phyloP scores from a whole-genome alignment of 2,113 vertebrate genomes.

The Plectropomus leopardus region DNA sequence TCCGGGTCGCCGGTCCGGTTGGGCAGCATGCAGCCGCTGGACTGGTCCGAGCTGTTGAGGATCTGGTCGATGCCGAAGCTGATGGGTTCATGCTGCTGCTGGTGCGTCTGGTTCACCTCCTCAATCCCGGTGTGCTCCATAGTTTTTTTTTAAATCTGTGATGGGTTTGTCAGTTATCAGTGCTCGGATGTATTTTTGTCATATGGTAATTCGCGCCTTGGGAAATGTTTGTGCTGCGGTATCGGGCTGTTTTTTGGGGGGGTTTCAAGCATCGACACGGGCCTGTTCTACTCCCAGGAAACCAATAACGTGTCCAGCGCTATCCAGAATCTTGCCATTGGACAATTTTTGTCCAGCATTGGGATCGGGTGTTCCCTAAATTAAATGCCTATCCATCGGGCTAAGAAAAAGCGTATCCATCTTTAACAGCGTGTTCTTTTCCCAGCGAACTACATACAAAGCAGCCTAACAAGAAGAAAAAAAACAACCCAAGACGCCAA shows the following conservation, averaged over 20 bases:
- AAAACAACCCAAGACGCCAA: constrained; percentile 18
- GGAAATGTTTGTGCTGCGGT: constrained; percentile 40
- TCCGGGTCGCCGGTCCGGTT: constrained; percentile 87
- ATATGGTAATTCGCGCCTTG: constrained; percentile 25
- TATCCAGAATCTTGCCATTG: constrained; percentile 74
- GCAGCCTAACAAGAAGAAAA: constrained; percentile 21
- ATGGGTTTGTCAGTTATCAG: constrained; percentile 29
- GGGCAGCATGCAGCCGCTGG: constrained; percentile 85
- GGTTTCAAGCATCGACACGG: constrained; percentile 61
- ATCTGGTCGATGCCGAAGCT: constrained; percentile 96
- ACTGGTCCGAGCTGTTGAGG: constrained; percentile 90
- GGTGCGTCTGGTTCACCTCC: constrained; percentile 87
- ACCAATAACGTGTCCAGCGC: constrained; percentile 60
- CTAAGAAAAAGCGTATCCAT: constrained; percentile 71
- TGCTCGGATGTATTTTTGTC: constrained; percentile 14
- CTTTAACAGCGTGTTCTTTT: constrained; percentile 43
- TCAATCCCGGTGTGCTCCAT: constrained; percentile 92
- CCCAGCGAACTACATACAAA: constrained; percentile 41
- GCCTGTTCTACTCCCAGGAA: constrained; percentile 73
- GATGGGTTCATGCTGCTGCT: constrained; percentile 91
- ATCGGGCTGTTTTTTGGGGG: neutral
- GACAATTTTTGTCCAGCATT: constrained; percentile 63
- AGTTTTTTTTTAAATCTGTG: constrained; percentile 3
- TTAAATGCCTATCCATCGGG: constrained; percentile 62
- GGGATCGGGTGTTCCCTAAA: constrained; percentile 68